These are phyloP conservation scores for Pissodes strobi DNA, from an alignment of 1,140 invertebrate genomes.

Conservation along the genomic window DNA sequence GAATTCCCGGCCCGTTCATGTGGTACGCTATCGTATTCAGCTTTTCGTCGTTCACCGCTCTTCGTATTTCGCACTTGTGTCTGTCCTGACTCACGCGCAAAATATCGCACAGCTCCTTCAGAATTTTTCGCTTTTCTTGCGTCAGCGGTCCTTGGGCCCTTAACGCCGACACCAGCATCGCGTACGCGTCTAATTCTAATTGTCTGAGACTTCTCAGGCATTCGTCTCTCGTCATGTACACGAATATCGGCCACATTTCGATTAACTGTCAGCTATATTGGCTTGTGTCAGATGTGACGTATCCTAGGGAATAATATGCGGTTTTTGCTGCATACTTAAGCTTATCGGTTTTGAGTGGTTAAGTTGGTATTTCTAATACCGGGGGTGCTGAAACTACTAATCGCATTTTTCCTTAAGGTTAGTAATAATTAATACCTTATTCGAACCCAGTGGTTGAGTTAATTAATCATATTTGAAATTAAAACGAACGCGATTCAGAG, in stretches of 20 bases:
- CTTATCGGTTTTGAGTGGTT: too few relatives aligned
- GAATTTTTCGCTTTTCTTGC: slow-evolving; percentile 79
- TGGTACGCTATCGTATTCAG: slow-evolving; percentile 84
- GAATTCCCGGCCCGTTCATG: slow-evolving; percentile 74
- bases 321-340: too few relatives aligned
- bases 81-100: slow-evolving; percentile 87
- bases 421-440: too few relatives aligned
- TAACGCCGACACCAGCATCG: slow-evolving; percentile 83
- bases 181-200: slow-evolving; percentile 86
- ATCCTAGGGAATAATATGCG: too few relatives aligned
- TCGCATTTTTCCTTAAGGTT: too few relatives aligned
- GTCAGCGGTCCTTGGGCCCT: slow-evolving; percentile 88
- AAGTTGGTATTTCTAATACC: too few relatives aligned
- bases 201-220: slow-evolving; percentile 81
- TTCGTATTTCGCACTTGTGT: slow-evolving; percentile 85
- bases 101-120: slow-evolving; percentile 78
- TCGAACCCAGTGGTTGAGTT: too few relatives aligned
- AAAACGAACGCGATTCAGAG: too few relatives aligned
- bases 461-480: too few relatives aligned
- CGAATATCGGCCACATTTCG: slow-evolving; percentile 73
- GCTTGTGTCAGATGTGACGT: too few relatives aligned
- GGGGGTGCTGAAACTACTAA: too few relatives aligned
- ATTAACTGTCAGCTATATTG: too few relatives aligned
- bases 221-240: slow-evolving; percentile 81
- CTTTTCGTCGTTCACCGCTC: slow-evolving; percentile 89